Evolutionary conservation across 2,797 vertebrate species (phyloP), one percentile per base, ranked within the genome.

Genomic region (Lycodopsis pacificus): DNA sequence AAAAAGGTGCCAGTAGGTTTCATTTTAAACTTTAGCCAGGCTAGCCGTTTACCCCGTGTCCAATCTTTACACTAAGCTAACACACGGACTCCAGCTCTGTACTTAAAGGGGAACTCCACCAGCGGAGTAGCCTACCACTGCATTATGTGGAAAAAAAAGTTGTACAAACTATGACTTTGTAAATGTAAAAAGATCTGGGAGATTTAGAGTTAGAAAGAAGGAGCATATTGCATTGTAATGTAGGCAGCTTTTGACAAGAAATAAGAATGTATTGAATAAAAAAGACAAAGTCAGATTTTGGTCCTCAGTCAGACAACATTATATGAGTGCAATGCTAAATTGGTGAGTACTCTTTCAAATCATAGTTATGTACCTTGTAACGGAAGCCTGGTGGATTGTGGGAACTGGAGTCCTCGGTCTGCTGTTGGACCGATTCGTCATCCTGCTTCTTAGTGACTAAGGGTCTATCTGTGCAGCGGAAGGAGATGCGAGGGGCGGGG

Each of bases 311-410:
- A 53, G 5, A 53, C 5, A 48, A 13, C 6, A 5, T 19, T 48
- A 48, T 48, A 20, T 3, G 10, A 51, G 49, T 51, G 10, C 19
- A 22, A 51, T n/a, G 49, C 49, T n/a, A 48, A 44, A 44, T 46
- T 19, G 15, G 15, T 19, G 15, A 46, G 15, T 46, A 49, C 48
- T 22, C 48, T 12, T 20, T 38, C 6, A 17, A 40, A 66, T 38
- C 11, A 17, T 5, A 27, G 1, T 4, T 30, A 0, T n/a, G n/a
- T 86, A 95, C 93, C 93, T 94, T 93, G 82, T 91, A 93, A 9
- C 94, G 83, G 71, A 94, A 92, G 10, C 90, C 93, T 53, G 93
- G 90, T 78, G 91, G 93, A 76, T 67, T 72, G 20, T 79, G 49
- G 25, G 71, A 65, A 56, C 56, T 73, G 0, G 61, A 75, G 44